These are phyloP conservation scores for Ctenopoma kingsleyae DNA, from an alignment of 2,797 vertebrate species.

Conservation along the genomic window DNA sequence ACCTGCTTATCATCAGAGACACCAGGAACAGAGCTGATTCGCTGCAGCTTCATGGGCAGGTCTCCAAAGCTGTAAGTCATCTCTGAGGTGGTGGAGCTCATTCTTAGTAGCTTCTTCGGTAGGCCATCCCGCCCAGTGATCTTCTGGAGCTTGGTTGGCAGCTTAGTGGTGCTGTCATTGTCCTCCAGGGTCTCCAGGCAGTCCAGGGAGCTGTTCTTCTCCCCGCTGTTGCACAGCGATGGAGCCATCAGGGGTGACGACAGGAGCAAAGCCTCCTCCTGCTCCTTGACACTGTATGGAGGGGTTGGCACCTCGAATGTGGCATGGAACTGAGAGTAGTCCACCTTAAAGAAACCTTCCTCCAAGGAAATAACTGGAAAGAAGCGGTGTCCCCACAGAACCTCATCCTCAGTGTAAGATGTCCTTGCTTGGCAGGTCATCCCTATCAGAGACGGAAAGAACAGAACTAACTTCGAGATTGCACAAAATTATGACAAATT, in stretches of 20 bases:
- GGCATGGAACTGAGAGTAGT: conserved; percentile 99
- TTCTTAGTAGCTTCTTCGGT: conserved; percentile 95
- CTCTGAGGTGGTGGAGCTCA: conserved; percentile 99
- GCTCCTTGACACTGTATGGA: conserved; percentile 97
- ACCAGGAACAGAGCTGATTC: conserved; percentile 98
- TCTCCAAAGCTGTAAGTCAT: conserved; percentile 98
- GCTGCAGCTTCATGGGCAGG: conserved; percentile 97
- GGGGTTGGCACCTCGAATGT: conserved; percentile 97
- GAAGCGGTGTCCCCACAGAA: conserved; percentile 98
- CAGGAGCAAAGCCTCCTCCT: conserved; percentile 97
- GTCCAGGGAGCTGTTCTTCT: conserved; percentile 94
- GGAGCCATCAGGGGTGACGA: conserved; percentile 97
- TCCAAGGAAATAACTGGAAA: conserved; percentile 98
- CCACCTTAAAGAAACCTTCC: conserved; percentile 99
- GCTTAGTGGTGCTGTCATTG: conserved; percentile 90
- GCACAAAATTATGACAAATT: conserved; percentile 22
- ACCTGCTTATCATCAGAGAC: conserved; percentile 95
- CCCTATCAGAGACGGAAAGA: conserved; percentile 79
- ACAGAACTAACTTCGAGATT: conserved; percentile 11
- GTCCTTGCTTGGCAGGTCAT: conserved; percentile 99
- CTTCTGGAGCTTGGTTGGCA: conserved; percentile 97
- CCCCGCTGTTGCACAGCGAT: conserved; percentile 95
- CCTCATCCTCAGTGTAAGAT: conserved; percentile 98
- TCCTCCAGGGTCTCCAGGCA: conserved; percentile 95
- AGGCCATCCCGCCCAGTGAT: conserved; percentile 94